Evolutionary conservation across 1,140 invertebrate species (phyloP), one percentile per base, ranked within the genome.

Genomic region (Aphidius ervi): DNA sequence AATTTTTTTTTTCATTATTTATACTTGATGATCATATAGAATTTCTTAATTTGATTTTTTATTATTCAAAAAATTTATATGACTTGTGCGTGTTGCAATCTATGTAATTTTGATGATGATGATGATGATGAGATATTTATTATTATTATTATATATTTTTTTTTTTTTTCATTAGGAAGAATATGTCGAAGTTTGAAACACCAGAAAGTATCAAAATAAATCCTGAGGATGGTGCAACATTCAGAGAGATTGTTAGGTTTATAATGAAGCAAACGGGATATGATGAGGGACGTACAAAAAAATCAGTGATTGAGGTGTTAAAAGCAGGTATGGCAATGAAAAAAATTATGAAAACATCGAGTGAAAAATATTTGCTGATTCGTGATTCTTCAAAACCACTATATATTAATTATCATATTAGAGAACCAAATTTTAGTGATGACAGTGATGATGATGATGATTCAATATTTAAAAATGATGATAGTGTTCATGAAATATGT

Each of bases 211-310:
- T 41, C 50, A 49, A 20, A 16, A 40, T 46, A 16, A 61, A 58
- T 58, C 47, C 47, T 45, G 49, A 59, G 31, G 61, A 61, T 41
- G 75, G 76, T 45, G 74, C 71, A 42, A 69, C 60, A 45, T 68
- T 79, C 52, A 58, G 69, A 5, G 64, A 61, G 10, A 78, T 80
- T 59, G 66, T 79, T n/a, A 56, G 62, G 4, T 70, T 78, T 58
- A 76, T 80, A 31, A 43, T 74, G 66, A 62, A 61, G 49, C 61
- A 70, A 6, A 70, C 68, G 46, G 63, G 67, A 8, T 61, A 73
- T 42, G 68, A 69, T 9, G 63, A 74, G 45, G 64, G 61, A 6
- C 63, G 66, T 9, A 74, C 71, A 1, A 63, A 68, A 9, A 64
- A 64, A 23, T 59, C 63, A 63, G 70, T 79, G 37, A 65, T 71